Evolutionary conservation across 2,113 vertebrate species (phyloP).

Genomic region (Arvicanthis niloticus): DNA sequence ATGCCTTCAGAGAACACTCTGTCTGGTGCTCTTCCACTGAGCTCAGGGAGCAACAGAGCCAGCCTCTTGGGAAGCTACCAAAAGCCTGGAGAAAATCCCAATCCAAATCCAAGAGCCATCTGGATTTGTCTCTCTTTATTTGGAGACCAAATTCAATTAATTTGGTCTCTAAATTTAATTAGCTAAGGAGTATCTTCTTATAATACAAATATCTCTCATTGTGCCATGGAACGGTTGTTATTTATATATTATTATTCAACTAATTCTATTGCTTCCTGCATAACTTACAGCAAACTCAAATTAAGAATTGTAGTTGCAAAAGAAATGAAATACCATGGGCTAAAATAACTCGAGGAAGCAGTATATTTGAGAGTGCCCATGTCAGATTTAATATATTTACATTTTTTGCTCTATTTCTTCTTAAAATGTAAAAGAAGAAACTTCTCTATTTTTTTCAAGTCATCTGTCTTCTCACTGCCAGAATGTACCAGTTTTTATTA

Average conservation of each 20-base stretch:
- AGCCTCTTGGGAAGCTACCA: background rate
- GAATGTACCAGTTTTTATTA: background rate
- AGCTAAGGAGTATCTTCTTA: slow-evolving; percentile 17
- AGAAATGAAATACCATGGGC: background rate
- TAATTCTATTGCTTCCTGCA: background rate
- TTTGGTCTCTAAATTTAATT: slow-evolving; percentile 19
- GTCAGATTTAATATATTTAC: slow-evolving; percentile 18
- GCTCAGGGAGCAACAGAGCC: background rate
- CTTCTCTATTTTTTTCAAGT: background rate
- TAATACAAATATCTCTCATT: background rate
- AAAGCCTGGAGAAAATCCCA: background rate
- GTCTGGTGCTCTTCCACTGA: background rate
- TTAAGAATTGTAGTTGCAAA: background rate
- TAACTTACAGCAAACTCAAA: background rate
- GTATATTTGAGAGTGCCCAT: background rate
- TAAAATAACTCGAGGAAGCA: background rate
- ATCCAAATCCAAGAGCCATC: background rate
- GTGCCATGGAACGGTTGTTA: background rate
- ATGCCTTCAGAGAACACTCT: background rate
- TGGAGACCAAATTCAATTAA: slow-evolving; percentile 34
- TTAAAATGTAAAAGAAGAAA: background rate
- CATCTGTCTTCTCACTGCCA: background rate
- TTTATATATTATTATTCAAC: background rate
- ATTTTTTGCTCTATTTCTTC: background rate
- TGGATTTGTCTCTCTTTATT: slow-evolving; percentile 51